Evolutionary conservation across 2,797 vertebrate genomes (phyloP), one percentile per base, ranked within the genome.

Genomic region (Alectoris magna): DNA sequence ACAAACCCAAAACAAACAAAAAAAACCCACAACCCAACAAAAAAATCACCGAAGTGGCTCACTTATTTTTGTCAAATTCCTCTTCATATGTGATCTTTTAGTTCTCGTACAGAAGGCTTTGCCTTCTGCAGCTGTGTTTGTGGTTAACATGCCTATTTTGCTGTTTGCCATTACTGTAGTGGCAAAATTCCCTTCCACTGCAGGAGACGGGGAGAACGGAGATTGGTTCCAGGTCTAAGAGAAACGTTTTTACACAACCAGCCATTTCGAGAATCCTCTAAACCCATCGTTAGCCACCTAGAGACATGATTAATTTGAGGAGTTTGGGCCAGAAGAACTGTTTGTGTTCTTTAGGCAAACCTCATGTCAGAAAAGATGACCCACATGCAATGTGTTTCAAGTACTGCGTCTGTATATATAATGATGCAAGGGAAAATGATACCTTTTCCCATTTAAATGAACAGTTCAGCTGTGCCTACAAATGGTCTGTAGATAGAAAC

Each of bases 131-230:
- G 34, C 31, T 1, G 0, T 63, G 14, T 86, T 91, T 3, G 5
- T n/a, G 46, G n/a, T 49, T 39, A 67, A 55, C 29, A 36, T 69
- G 38, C 4, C 1, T 88, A 11, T 83, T 78, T 81, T 70, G 38
- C 27, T 14, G 39, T 31, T 63, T 67, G 44, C 19, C 1, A 0
- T 51, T 68, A 12, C 18, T 1, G 0, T 63, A 44, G 18, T 56
- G 55, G 31, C 11, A 56, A 21, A n/a, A 56, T n/a, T 56, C 3
- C 6, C 19, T 68, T 81, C 46, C 14, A 14, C 38, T 76, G 39
- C 24, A 1, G 2, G 34, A 82, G 55, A 0, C 15, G 19, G n/a
- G 24, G 53, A 88, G 43, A 59, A 81, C 5, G 4, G 43, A 82
- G 49, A 2, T 70, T 80, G 8, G 22, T 92, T 84, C 59, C 31